Conservation (phyloP, 2,113 vertebrate genomes). For the Cyprinodon tularosa region DNA sequence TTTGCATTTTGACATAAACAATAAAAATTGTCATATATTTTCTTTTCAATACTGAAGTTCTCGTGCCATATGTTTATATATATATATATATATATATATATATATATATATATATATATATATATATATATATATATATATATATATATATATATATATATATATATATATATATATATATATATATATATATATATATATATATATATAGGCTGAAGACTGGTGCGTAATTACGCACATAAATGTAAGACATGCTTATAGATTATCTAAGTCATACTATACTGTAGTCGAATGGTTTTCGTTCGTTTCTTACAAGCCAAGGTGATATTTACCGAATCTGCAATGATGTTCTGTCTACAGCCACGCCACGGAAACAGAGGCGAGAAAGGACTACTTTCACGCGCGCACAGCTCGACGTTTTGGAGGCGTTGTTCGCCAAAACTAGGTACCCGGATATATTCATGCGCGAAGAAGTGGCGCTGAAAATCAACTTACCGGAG, state of each 20-base stretch:
- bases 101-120: too few relatives aligned
- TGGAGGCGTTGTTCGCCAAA: conserved; percentile 96
- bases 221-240: conserved; percentile 46
- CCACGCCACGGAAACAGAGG: conserved; percentile 96
- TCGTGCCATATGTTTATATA: too few relatives aligned
- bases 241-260: neutral
- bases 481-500: conserved; percentile 97
- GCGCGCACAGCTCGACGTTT: conserved; percentile 92
- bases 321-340: neutral
- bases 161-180: neutral
- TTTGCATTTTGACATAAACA: neutral
- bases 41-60: too few relatives aligned
- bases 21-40: neutral
- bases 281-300: conserved; percentile 8
- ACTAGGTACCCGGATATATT: conserved; percentile 99
- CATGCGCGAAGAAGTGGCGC: conserved; percentile 97
- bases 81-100: too few relatives aligned
- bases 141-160: neutral
- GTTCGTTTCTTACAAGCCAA: neutral
- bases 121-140: too few relatives aligned
- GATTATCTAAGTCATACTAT: neutral
- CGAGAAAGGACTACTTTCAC: conserved; percentile 97
- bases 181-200: neutral
- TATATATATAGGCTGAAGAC: neutral
- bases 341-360: conserved; percentile 73